Conservation (phyloP, 2,888 invertebrate genomes). For the Dasysyrphus albostriatus region DNA sequence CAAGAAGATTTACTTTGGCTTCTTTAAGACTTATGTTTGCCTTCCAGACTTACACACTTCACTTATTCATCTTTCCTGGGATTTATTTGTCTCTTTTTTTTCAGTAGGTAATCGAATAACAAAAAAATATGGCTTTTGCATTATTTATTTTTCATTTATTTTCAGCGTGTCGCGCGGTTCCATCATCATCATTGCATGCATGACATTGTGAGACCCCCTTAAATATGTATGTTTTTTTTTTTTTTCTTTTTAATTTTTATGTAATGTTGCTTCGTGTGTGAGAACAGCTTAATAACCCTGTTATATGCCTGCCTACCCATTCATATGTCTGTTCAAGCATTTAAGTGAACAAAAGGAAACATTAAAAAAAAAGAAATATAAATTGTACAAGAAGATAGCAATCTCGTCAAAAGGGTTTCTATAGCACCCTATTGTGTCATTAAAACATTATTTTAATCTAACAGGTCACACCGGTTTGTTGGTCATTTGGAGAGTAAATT, state of each 20-base stretch:
- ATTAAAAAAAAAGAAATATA: constrained; percentile 18
- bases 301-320: constrained; percentile 71
- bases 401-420: constrained; percentile 2
- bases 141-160: constrained; percentile 53
- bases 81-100: constrained; percentile 25
- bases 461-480: constrained; percentile 12
- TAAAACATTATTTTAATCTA: constrained; percentile 6
- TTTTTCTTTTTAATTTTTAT: constrained; percentile 1
- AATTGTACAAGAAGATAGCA: constrained; percentile 15
- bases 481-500: background rate
- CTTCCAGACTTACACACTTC: constrained; percentile 55
- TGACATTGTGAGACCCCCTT: constrained; percentile 35
- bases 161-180: constrained; percentile 31
- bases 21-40: constrained; percentile 48
- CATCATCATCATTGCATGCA: constrained; percentile 31
- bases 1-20: constrained; percentile 34
- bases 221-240: background rate
- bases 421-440: constrained; percentile 15
- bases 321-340: constrained; percentile 73
- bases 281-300: constrained; percentile 74
- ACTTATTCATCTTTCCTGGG: constrained; percentile 28
- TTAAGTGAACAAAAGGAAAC: constrained; percentile 49
- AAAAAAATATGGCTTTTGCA: constrained; percentile 52
- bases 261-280: constrained; percentile 54
- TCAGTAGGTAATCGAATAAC: constrained; percentile 66